These are phyloP conservation scores for Diprion similis DNA, from an alignment of 1,140 invertebrate species.

Conservation along the genomic window DNA sequence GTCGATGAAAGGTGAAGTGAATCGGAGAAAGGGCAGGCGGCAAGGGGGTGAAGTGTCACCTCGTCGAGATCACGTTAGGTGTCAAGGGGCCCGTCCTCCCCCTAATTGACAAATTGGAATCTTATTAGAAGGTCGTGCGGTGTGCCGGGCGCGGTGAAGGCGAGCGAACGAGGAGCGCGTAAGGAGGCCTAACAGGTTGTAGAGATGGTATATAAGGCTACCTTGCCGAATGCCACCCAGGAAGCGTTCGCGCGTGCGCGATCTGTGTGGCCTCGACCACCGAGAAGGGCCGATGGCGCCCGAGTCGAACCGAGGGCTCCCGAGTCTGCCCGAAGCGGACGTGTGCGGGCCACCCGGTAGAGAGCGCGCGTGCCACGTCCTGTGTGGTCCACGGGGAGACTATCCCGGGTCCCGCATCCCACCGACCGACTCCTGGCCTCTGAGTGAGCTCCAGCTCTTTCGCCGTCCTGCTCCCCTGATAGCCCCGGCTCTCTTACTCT, in stretches of 20 bases:
- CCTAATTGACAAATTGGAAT: slow-evolving; percentile 75
- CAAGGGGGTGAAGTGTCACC: slow-evolving; percentile 29
- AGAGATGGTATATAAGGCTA: slow-evolving; percentile 37
- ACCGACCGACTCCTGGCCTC: neutral
- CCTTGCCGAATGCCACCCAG: slow-evolving; percentile 59
- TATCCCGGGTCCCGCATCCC: neutral
- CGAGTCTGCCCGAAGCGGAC: slow-evolving; percentile 47
- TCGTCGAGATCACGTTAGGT: slow-evolving; percentile 16
- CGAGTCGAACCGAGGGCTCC: slow-evolving; percentile 42
- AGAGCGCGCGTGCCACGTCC: slow-evolving; percentile 63
- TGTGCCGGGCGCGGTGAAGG: slow-evolving; percentile 21
- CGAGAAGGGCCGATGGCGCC: slow-evolving; percentile 43
- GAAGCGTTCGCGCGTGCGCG: slow-evolving; percentile 61
- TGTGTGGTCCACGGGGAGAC: slow-evolving; percentile 54
- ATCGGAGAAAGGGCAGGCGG: slow-evolving; percentile 13
- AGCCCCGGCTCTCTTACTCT: neutral
- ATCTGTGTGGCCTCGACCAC: slow-evolving; percentile 59
- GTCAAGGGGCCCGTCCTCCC: slow-evolving; percentile 49
- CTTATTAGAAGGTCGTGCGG: slow-evolving; percentile 63
- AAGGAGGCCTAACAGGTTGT: slow-evolving; percentile 53
- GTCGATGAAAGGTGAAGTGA: slow-evolving; percentile 10
- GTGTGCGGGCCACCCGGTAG: slow-evolving; percentile 61
- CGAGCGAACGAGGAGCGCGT: slow-evolving; percentile 18
- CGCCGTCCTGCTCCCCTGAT: slow-evolving; percentile 11
- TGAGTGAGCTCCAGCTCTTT: too few species aligned